Base-by-base conservation (phyloP, 2,888 invertebrate genomes). In the Dione juno region DNA sequence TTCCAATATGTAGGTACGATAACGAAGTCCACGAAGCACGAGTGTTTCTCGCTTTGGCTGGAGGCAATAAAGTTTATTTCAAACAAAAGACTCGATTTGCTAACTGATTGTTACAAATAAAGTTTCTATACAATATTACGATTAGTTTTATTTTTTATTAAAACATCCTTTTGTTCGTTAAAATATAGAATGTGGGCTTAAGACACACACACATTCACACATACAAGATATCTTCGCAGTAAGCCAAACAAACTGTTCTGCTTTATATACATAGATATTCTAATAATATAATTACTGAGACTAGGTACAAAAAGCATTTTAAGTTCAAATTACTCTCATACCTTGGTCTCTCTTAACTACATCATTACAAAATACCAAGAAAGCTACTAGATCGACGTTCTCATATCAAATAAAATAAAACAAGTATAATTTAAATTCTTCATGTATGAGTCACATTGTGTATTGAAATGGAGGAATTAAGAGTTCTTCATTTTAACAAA, bases 1-100 rank as follows among this genome's bases (percentile, higher is more conserved):
- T 83, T 82, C 81, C 81, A 80, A 68, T 58, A 64, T 37, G 78
- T 74, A 77, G 40, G 78, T 74, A 77, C 72, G 78, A 71, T 71
- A 65, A 64, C 57, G 43, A 45, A 58, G 28, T 11, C 50, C 19
- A 11, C 50, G 50, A 50, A 28, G 28, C 35, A 43, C 61, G 28
- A 14, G 52, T 50, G 59, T 43, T 16, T 61, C 57, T 67, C 67
- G 40, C 57, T 54, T 41, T 41, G 68, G 58, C 70, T 41, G 43
- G 65, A 53, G 64, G 64, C 68, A 64, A 68, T 68, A 61, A 54
- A 67, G 53, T 68, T 64, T 68, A 53, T 66, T 66, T 43, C 54
- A 48, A 40, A 69, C 40, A 69, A 64, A 61, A 69, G 21, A 64
- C 21, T 16, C 54, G 68, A 63, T 68, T 54, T 52, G 68, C 63